A percentile compares a stretch with the other conserved stretches of the same genome.
Conservation (phyloP, 1,140 invertebrate species). For the Drosophila virilis region DNA sequence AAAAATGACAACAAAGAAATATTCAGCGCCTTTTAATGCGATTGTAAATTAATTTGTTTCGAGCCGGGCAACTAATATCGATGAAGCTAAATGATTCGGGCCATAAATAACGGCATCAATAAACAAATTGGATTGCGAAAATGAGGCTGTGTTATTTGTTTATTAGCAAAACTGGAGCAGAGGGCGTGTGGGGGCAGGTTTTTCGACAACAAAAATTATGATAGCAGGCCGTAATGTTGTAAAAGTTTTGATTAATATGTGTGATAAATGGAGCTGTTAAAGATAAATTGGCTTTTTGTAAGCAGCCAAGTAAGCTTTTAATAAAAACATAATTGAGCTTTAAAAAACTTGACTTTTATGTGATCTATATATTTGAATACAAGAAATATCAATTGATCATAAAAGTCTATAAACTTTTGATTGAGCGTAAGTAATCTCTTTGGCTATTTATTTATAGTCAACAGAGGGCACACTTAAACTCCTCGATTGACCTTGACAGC, state of each 20-base stretch:
- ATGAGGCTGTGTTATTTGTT: slow-evolving; percentile 17
- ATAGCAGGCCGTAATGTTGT: background rate
- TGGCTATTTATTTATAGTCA: background rate
- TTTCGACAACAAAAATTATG: background rate
- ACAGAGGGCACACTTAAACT: background rate
- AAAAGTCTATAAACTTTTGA: background rate
- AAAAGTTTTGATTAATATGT: slow-evolving; percentile 7
- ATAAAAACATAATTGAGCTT: background rate
- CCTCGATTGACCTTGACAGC: slow-evolving; percentile 1
- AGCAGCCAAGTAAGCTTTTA: background rate
- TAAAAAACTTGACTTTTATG: background rate
- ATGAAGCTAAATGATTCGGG: slow-evolving; percentile 44
- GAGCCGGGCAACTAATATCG: slow-evolving; percentile 19
- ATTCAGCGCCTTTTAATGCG: slow-evolving; percentile 61
- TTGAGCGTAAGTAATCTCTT: slow-evolving; percentile 3
- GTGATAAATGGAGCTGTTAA: background rate
- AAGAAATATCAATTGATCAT: too few species aligned
- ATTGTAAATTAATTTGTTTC: slow-evolving; percentile 69
- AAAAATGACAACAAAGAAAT: slow-evolving; percentile 30
- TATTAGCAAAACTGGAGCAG: slow-evolving; percentile 47
- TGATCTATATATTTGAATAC: background rate
- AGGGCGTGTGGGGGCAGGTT: background rate
- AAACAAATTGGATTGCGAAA: slow-evolving; percentile 58
- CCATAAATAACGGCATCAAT: slow-evolving; percentile 28
- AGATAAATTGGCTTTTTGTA: background rate